Base-by-base conservation (phyloP, 2,888 invertebrate species). In the Parapristionchus giblindavisi region DNA sequence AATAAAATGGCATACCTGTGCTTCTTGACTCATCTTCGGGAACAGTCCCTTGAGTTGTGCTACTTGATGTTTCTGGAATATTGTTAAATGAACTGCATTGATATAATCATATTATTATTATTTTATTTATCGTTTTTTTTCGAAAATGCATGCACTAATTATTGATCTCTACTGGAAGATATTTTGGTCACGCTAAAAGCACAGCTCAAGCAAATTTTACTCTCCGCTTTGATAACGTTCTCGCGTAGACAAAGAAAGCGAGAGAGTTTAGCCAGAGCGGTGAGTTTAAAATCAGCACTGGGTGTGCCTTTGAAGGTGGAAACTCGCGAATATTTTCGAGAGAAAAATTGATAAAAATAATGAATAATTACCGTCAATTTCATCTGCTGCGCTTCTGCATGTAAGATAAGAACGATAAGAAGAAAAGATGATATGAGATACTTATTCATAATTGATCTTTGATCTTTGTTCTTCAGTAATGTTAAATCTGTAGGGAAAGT, bases 1-100 rank as follows among this genome's bases (percentile, higher is more conserved):
- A 5, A 54, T 24, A 5, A 52, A 24, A 52, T 38, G 3, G 11
- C 63, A 11, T 17, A 65, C 63, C 63, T 65, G 63, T 2, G 63
- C 43, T 29, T 65, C 63, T 1, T 24, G 27, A 32, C 63, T 65
- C 63, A 65, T 65, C 43, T 40, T 40, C 1, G 63, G 63, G 63
- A 65, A 65, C 29, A 65, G 63, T 8, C 43, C 40, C 43, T 65
- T 65, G 63, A 65, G 24, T 36, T 24, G 8, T 14, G 24, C 32
- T 21, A 65, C 43, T 21, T 65, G 63, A 17, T n/a, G 43, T 43
- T 65, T 65, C 63, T 65, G 63, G 21, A 65, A 43, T 38, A 6
- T n/a, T n/a, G n/a, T n/a, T n/a, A n/a, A n/a, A n/a, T n/a, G n/a
- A n/a, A n/a, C n/a, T n/a, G n/a, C n/a, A n/a, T n/a, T n/a, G n/a